Base-by-base conservation (phyloP, 2,113 vertebrate species). In the Nanger granti region DNA sequence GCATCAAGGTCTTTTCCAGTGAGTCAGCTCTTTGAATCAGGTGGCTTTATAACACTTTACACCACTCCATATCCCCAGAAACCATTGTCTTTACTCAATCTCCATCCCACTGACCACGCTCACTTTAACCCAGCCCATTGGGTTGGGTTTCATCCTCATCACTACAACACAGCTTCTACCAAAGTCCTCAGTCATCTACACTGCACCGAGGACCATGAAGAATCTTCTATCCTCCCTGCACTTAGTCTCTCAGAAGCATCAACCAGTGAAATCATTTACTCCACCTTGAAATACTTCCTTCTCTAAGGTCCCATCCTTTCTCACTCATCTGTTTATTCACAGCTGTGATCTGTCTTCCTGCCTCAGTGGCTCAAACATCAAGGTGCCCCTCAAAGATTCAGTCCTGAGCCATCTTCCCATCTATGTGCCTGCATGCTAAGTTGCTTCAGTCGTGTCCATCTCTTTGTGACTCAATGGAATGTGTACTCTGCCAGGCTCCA, bases 141-240 rank as follows among this genome's bases (percentile, higher is more conserved):
- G 88, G n/a, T 22, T 60, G 22, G 34, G 7, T 37, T 34, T 95
- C 37, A 4, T 49, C 54, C 66, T 41, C 59, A 41, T 6, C 26
- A 37, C 55, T 14, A 12, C 0, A 18, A 83, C 82, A 20, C 11
- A 4, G 13, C 18, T 52, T 31, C 47, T 13, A 28, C 29, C 44
- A 1, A 55, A 37, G 31, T 85, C 49, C 41, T 28, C 66, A 0
- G 1, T 49, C 59, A 49, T 37, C 29, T 15, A 6, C 12, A 20
- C 1, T 3, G 2, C 2, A 0, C 41, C 0, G 1, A 84, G 76
- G 55, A 49, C 26, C 28, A 0, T 0, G 24, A 62, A 37, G 8
- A 17, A 41, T 44, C 93, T 44, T 44, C 93, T 44, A 1, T 12
- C 28, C 47, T 79, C 18, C 11, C 12, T 91, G 64, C 22, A 20